phyloP scores from a whole-genome alignment of 2,888 invertebrate species.

The Aplocera efformata region DNA sequence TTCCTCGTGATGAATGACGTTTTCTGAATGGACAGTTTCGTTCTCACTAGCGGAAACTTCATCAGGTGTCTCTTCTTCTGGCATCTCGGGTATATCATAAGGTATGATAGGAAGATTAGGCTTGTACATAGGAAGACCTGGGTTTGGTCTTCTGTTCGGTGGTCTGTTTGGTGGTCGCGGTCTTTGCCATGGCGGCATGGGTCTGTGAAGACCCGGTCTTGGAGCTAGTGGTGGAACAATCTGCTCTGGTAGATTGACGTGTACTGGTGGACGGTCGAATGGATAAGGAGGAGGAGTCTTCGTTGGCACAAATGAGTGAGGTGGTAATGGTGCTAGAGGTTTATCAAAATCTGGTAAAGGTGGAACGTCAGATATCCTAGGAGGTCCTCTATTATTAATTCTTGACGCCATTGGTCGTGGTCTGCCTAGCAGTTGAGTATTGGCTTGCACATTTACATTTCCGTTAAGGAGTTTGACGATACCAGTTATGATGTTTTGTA shows the following conservation, averaged over 20 bases:
- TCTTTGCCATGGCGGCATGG: conserved; percentile 84
- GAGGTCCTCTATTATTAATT: conserved; percentile 95
- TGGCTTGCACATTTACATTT: conserved; percentile 91
- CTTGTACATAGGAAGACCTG: conserved; percentile 82
- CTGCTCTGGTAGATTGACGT: conserved; percentile 87
- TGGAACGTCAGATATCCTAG: conserved; percentile 89
- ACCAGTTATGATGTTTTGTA: conserved; percentile 94
- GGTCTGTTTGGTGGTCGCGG: conserved; percentile 76
- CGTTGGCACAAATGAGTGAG: conserved; percentile 66
- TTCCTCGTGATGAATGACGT: conserved; percentile 55
- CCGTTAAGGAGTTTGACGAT: conserved; percentile 93
- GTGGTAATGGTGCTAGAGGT: conserved; percentile 57
- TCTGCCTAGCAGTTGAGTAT: conserved; percentile 82
- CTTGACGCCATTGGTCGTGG: conserved; percentile 87
- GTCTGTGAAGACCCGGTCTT: conserved; percentile 80
- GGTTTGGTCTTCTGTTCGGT: conserved; percentile 74
- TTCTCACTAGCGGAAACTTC: conserved; percentile 57
- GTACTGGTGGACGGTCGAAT: conserved; percentile 85
- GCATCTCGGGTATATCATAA: conserved; percentile 48
- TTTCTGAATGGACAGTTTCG: conserved; percentile 61
- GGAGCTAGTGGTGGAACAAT: conserved; percentile 82
- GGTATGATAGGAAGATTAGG: conserved; percentile 78
- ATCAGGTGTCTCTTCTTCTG: conserved; percentile 32
- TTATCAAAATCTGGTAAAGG: conserved; percentile 85
- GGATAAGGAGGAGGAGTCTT: conserved; percentile 86